Percentiles rank a stretch among this genome's conserved stretches.
Evolutionary conservation across 2,113 vertebrate species (phyloP).

Genomic region (Plecotus auritus): DNA sequence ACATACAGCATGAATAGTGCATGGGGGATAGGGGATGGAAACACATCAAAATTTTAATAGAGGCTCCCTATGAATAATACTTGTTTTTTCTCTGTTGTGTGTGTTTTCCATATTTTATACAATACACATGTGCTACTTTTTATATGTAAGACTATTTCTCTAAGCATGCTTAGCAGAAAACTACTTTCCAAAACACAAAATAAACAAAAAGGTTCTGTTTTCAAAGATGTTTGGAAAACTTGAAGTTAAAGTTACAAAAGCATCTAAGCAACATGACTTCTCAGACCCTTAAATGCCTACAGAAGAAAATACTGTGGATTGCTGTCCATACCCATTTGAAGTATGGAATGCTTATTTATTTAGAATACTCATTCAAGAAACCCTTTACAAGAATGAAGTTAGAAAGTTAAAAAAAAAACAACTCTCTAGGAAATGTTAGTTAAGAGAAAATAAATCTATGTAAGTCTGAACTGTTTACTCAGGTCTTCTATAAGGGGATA

Average conservation of each 20-base stretch:
- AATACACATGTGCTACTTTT: not conserved
- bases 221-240: not conserved
- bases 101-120: not conserved
- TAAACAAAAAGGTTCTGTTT: not conserved
- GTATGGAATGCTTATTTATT: not conserved
- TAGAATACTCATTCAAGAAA: not conserved
- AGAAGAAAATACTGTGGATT: not conserved
- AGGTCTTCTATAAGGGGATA: not conserved
- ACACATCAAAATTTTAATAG: not conserved
- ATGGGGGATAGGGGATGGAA: not conserved
- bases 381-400: not conserved
- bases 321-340: not conserved
- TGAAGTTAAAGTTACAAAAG: not conserved
- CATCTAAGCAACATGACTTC: not conserved
- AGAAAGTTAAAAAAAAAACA: not conserved
- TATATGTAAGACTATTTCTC: not conserved
- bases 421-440: not conserved
- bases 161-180: constrained; percentile 18
- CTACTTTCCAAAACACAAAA: not conserved
- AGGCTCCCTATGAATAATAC: not conserved
- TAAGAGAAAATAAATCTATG: constrained; percentile 20
- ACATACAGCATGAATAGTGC: not conserved
- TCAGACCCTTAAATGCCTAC: not conserved
- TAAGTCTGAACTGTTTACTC: constrained; percentile 31
- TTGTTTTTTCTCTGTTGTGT: not conserved